Conservation (phyloP, 2,797 vertebrate genomes). For the Sarcoramphus papa region DNA sequence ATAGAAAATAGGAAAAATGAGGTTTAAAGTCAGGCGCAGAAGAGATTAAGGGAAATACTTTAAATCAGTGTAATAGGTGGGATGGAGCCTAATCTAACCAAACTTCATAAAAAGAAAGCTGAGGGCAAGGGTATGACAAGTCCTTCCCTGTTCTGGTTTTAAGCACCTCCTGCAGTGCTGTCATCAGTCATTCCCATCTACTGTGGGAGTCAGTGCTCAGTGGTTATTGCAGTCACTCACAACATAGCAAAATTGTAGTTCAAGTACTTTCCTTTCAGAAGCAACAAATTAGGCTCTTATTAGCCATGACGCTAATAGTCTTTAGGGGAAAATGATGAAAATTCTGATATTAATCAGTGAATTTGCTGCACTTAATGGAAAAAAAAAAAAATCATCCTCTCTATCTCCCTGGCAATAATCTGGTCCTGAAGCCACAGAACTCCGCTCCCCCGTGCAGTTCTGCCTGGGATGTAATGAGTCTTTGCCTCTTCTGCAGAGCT, state of each 20-base stretch:
- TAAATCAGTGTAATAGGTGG: neutral
- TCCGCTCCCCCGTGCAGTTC: accelerated
- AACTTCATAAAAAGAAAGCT: neutral
- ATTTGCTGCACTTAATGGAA: neutral
- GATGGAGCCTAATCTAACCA: neutral
- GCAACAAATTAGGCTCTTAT: neutral
- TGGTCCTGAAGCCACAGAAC: neutral
- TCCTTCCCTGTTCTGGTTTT: neutral
- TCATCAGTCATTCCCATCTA: neutral
- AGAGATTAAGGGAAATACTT: neutral
- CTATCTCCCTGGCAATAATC: neutral
- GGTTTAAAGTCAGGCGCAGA: neutral
- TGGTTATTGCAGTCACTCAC: neutral
- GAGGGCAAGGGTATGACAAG: neutral
- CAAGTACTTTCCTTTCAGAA: neutral
- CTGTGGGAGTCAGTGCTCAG: neutral
- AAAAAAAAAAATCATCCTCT: neutral
- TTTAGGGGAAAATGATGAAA: neutral
- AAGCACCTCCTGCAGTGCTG: neutral
- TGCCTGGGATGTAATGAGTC: neutral
- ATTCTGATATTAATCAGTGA: neutral
- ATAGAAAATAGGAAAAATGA: neutral
- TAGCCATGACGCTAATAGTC: neutral
- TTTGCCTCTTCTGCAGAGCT: neutral
- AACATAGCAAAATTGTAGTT: neutral